Conservation (phyloP, 1,140 invertebrate species). For the Conopomorpha cramerella region DNA sequence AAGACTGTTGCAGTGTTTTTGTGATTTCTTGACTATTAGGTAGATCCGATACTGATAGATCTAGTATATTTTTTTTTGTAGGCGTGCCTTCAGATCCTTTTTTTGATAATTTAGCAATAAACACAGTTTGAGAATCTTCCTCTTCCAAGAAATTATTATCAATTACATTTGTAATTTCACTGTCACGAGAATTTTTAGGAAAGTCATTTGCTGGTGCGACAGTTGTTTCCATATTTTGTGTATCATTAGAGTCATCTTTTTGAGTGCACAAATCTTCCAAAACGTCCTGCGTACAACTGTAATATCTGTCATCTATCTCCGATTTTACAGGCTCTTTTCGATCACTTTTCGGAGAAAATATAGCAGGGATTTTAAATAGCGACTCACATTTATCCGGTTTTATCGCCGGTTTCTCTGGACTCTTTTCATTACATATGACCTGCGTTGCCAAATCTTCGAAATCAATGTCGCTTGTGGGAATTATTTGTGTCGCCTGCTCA, state of each 20-base stretch:
- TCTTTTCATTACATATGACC: constrained; percentile 11
- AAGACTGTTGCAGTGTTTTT: constrained; percentile 21
- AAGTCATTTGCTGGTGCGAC: too few species aligned
- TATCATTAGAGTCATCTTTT: too few species aligned
- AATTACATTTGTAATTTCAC: too few species aligned
- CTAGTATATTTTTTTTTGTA: constrained; percentile 20
- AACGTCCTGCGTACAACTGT: constrained; percentile 38
- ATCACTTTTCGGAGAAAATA: too few species aligned
- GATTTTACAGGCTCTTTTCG: too few species aligned
- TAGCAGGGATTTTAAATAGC: too few species aligned
- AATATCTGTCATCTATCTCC: constrained; percentile 34
- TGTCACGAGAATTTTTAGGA: too few species aligned
- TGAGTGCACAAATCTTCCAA: constrained; percentile 37
- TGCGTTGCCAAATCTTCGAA: constrained; percentile 6
- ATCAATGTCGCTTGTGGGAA: background rate
- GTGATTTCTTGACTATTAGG: constrained; percentile 41
- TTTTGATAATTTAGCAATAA: too few species aligned
- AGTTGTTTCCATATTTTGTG: too few species aligned
- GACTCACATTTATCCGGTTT: constrained; percentile 8
- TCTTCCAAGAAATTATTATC: too few species aligned
- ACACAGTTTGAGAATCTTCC: too few species aligned
- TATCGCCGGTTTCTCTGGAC: constrained; percentile 19
- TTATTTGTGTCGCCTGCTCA: too few species aligned
- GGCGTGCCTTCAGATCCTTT: constrained; percentile 27
- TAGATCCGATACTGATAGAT: constrained; percentile 25